A percentile compares a stretch with the other conserved stretches of the same genome.
Conservation (phyloP, 1,140 invertebrate species). For the Mesaphorura yosii region DNA sequence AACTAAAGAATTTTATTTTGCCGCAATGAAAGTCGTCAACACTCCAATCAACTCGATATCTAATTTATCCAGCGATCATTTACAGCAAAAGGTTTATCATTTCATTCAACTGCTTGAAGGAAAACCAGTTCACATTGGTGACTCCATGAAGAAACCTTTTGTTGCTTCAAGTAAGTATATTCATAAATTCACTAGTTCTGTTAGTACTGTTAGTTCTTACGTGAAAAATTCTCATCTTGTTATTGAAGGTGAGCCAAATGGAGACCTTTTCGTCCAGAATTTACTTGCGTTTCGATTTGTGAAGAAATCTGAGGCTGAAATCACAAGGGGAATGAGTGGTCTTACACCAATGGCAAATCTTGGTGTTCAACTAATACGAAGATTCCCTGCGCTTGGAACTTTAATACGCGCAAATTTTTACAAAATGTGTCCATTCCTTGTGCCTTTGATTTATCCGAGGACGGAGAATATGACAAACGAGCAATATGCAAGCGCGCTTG, state of each 20-base stretch:
- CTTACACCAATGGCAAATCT: slow-evolving; percentile 20
- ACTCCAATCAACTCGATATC: slow-evolving; percentile 24
- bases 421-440: slow-evolving; percentile 29
- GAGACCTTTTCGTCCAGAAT: slow-evolving; percentile 21
- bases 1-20: slow-evolving; percentile 23
- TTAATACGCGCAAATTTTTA: slow-evolving; percentile 23
- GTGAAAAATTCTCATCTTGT: slow-evolving; percentile 10
- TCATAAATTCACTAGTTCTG: neutral
- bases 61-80: slow-evolving; percentile 6
- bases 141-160: slow-evolving; percentile 7
- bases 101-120: slow-evolving; percentile 21
- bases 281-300: slow-evolving; percentile 25
- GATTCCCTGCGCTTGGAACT: slow-evolving; percentile 18
- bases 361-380: slow-evolving; percentile 12
- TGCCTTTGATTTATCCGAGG: slow-evolving; percentile 25
- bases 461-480: slow-evolving; percentile 9
- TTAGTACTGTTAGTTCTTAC: too few relatives aligned
- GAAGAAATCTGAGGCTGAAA: slow-evolving; percentile 29
- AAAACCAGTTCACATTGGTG: slow-evolving; percentile 11
- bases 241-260: slow-evolving; percentile 12
- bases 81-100: slow-evolving; percentile 16
- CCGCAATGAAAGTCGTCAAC: slow-evolving; percentile 23
- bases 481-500: slow-evolving; percentile 20
- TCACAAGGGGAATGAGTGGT: slow-evolving; percentile 7
- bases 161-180: slow-evolving; percentile 4